Percentiles rank a stretch among this genome's conserved stretches.
phyloP scores from a whole-genome alignment of 2,888 invertebrate genomes.

The Loripinus fragilis region DNA sequence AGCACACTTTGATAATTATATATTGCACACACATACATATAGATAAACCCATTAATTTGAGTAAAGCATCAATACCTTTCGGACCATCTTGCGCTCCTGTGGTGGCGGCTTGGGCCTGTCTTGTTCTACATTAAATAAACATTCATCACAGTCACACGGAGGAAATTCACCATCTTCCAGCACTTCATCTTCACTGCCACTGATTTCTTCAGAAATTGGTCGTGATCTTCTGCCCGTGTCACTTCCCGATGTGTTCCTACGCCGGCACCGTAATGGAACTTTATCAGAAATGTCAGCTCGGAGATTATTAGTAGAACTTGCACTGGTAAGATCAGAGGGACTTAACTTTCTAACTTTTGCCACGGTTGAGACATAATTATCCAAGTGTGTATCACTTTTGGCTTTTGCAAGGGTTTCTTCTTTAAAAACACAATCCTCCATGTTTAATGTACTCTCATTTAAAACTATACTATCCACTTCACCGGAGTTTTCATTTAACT shows the following conservation, averaged over 20 bases:
- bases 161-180: neutral
- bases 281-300: neutral
- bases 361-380: neutral
- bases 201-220: constrained; percentile 20
- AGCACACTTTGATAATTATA: too few relatives aligned
- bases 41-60: too few relatives aligned
- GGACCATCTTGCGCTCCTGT: neutral
- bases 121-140: constrained; percentile 23
- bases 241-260: constrained; percentile 22
- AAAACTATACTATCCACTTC: too few relatives aligned
- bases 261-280: neutral
- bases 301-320: constrained; percentile 1
- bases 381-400: constrained; percentile 9
- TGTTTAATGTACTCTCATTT: neutral
- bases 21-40: too few relatives aligned
- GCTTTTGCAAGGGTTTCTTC: neutral
- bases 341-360: constrained; percentile 4
- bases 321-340: neutral
- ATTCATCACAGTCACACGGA: constrained; percentile 45
- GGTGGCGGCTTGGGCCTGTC: constrained; percentile 15
- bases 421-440: constrained; percentile 10
- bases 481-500: neutral
- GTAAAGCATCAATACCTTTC: constrained; percentile 5
- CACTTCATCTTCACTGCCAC: constrained; percentile 4
- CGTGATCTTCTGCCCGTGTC: constrained; percentile 1